Base-by-base conservation (phyloP, 2,113 vertebrate species). In the Nesogale talazaci region DNA sequence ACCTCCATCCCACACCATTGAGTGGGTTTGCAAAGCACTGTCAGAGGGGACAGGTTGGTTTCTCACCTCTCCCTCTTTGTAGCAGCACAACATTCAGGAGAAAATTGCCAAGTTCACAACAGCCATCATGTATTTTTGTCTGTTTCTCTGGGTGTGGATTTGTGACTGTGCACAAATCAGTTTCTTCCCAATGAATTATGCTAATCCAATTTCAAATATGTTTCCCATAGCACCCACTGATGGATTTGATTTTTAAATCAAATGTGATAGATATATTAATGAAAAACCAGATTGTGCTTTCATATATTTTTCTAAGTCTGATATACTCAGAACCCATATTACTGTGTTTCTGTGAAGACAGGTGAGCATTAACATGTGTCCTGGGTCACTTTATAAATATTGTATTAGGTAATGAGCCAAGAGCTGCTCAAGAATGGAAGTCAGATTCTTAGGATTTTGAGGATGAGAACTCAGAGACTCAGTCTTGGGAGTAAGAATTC, bases 191-290 rank as follows among this genome's bases (percentile, higher is more conserved):
- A 11, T 40, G 15, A 19, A 63, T 92, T 29, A 70, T 61, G 78
- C n/a, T 19, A 20, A 63, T 75, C 27, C 65, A 81, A 91, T 80
- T 76, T 10, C 25, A 69, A 17, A 38, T 59, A 2, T 6, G 82
- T 61, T 74, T 42, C 6, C 76, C 22, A 17, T 86, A 25, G 6
- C 2, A 4, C 15, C 57, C 27, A 69, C 8, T 80, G 31, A 0
- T 31, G 63, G 15, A 6, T 78, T 95, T 86, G 38, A 46, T 70
- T 83, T 89, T 92, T 89, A 34, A 3, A 75, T 86, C 65, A 76
- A 42, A 52, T 52, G 70, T 7, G 15, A 40, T 76, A 9, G 15
- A 9, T 76, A 80, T 70, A 31, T 70, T 63, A 46, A 56, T 42
- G 52, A 77, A 36, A 3, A 79, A 6, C 17, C 42, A 31, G 4